These are phyloP conservation scores for Pantherophis guttatus DNA, from an alignment of 2,113 vertebrate species.

Conservation along the genomic window DNA sequence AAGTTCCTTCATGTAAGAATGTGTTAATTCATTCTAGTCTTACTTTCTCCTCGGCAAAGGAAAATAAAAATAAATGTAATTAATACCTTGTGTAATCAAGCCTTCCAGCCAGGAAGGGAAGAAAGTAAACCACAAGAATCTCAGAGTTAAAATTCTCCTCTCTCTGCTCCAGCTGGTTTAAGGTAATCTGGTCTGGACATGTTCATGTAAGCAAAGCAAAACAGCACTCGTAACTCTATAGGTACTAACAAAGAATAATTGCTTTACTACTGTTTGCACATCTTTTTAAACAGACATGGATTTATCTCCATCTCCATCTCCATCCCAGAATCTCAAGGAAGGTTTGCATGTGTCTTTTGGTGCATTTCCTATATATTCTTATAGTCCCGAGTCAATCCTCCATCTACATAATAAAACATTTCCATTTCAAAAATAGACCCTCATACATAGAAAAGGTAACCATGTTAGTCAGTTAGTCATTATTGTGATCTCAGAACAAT, in stretches of 20 bases:
- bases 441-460: not conserved
- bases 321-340: not conserved
- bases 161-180: not conserved
- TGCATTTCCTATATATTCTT: not conserved
- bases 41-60: slow-evolving; percentile 21
- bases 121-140: not conserved
- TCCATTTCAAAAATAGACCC: not conserved
- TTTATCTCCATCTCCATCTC: not conserved
- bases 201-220: not conserved
- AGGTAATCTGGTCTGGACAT: not conserved
- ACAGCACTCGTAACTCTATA: not conserved
- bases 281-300: not conserved
- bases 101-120: not conserved
- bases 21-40: slow-evolving; percentile 46
- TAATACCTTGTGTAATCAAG: slow-evolving; percentile 22
- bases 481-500: not conserved
- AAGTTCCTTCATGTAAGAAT: slow-evolving; percentile 28
- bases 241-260: not conserved
- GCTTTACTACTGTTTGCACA: not conserved
- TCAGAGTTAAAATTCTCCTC: not conserved
- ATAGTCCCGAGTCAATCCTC: not conserved
- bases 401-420: not conserved
- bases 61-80: slow-evolving; percentile 50
- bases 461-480: not conserved
- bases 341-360: not conserved